Evolutionary conservation across 1,140 invertebrate genomes (phyloP).

Genomic region (Drosophila orena): DNA sequence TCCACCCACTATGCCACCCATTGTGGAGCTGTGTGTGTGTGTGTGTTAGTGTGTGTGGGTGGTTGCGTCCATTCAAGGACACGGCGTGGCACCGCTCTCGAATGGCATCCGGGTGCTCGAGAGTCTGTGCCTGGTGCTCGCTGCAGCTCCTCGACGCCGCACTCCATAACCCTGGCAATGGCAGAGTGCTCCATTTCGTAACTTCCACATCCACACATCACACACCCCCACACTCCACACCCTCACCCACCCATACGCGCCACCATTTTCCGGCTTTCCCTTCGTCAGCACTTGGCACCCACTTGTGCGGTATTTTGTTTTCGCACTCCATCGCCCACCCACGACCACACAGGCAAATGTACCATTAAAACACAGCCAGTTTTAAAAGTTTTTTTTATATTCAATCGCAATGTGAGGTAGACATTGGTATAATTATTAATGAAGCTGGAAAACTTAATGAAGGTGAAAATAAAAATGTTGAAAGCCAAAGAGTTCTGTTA

Average conservation of each 20-base stretch:
- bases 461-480: background rate
- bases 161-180: slow-evolving; percentile 38
- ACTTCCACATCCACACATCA: slow-evolving; percentile 2
- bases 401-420: too few species aligned
- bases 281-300: slow-evolving; percentile 54
- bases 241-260: background rate
- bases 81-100: slow-evolving; percentile 26
- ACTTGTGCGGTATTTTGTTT: slow-evolving; percentile 65
- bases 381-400: background rate
- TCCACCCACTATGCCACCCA: background rate
- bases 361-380: background rate
- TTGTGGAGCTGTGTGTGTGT: background rate
- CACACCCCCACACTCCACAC: too few species aligned
- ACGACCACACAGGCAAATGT: background rate
- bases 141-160: slow-evolving; percentile 32
- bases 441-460: too few species aligned
- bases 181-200: slow-evolving; percentile 35
- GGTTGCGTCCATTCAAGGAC: slow-evolving; percentile 44
- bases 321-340: slow-evolving; percentile 28
- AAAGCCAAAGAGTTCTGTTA: background rate
- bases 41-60: background rate
- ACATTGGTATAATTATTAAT: too few species aligned
- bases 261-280: slow-evolving; percentile 24
- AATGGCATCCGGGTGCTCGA: slow-evolving; percentile 45
- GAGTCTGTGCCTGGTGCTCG: slow-evolving; percentile 14